Base-by-base conservation (phyloP, 2,888 invertebrate genomes). In the Brenthis daphne region DNA sequence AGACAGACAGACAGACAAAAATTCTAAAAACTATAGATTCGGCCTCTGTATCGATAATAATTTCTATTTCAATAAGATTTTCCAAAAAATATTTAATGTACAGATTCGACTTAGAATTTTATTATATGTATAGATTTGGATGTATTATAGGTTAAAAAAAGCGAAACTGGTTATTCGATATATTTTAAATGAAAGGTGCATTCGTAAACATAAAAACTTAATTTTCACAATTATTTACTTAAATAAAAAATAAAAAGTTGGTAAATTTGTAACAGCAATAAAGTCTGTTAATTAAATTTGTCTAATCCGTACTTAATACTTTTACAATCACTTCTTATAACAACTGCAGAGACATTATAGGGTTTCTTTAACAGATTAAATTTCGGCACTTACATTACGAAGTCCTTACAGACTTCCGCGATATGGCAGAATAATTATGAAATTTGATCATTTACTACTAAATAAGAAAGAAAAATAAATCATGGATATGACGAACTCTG, bases 401-500 rank as follows among this genome's bases (percentile, higher is more conserved):
- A 70, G 57, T 64, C 60, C 65, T 65, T 51, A 43, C 67, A 43
- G 37, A 63, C 67, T 57, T 67, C 67, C 67, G 67, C 56, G 56
- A 48, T 67, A 64, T 67, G 58, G 58, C 33, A 48, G n/a, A 54
- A 58, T 60, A 56, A 69, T 64, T 66, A 33, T 64, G 69, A 67
- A 69, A 71, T 67, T 24, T 48, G 68, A 69, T 67, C 61, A 54
- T n/a, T 54, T 20, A 50, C 24, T 29, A 14, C 50, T 53, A 24
- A 66, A 60, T 60, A 55, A 66, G 60, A 66, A 66, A 60, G 48
- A 66, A 60, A 66, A 70, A 74, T 77, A 72, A 75, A 77, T 73
- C 47, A 58, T 76, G 80, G 80, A 82, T 85, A 84, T 79, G 82
- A 78, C 84, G 82, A 77, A 80, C 80, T 77, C 75, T 73, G 79